These are phyloP conservation scores for Crenuchus spilurus DNA, from an alignment of 2,797 vertebrate species.

Conservation along the genomic window DNA sequence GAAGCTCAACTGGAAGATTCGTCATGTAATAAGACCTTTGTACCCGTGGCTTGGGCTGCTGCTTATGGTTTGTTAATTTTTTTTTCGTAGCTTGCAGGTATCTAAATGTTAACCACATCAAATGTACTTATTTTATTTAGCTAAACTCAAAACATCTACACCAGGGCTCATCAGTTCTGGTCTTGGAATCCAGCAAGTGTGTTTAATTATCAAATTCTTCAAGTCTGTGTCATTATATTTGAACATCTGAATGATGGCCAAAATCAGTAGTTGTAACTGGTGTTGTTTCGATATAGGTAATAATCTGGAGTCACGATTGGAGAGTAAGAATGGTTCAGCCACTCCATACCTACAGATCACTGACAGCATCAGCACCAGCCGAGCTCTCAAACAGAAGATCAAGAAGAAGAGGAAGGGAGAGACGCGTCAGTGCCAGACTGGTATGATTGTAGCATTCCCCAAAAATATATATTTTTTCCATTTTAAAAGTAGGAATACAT, in stretches of 20 bases:
- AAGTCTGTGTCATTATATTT: not conserved
- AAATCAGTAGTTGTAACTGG: constrained; percentile 13
- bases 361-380: constrained; percentile 87
- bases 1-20: constrained; percentile 81
- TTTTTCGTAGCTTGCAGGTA: not conserved
- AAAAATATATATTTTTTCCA: too few species aligned
- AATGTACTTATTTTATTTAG: too few species aligned
- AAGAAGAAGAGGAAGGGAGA: constrained; percentile 97
- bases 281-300: constrained; percentile 79
- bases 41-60: constrained; percentile 86
- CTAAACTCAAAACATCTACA: too few species aligned
- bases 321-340: constrained; percentile 89
- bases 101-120: not conserved
- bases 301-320: constrained; percentile 86
- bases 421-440: constrained; percentile 93
- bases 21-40: constrained; percentile 83
- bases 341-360: constrained; percentile 94
- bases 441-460: constrained; percentile 76
- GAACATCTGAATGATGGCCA: not conserved
- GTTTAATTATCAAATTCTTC: not conserved
- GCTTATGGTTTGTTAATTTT: constrained; percentile 81
- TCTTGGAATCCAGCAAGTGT: not conserved
- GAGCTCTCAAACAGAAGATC: constrained; percentile 90
- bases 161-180: too few species aligned
- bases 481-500: too few species aligned